phyloP scores from a whole-genome alignment of 2,113 vertebrate species.

The Mugil cephalus region DNA sequence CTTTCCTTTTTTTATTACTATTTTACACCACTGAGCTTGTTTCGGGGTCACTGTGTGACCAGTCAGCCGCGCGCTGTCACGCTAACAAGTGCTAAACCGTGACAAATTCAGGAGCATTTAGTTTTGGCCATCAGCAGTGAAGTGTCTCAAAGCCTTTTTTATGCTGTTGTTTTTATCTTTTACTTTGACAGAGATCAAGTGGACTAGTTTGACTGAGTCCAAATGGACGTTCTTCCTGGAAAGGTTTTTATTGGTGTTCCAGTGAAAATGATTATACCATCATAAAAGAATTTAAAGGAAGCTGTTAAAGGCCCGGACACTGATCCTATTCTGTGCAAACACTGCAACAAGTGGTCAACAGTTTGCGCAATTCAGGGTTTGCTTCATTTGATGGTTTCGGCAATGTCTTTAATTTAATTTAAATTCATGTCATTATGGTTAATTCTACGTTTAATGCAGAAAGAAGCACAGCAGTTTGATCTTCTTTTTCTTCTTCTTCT shows the following conservation, averaged over 20 bases:
- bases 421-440: not conserved
- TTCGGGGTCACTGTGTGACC: conserved; percentile 45
- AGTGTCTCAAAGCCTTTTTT: conserved; percentile 33
- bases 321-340: conserved; percentile 15
- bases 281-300: conserved; percentile 18
- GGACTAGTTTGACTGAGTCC: conserved; percentile 6
- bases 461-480: not conserved
- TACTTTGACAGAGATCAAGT: conserved; percentile 43
- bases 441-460: no score
- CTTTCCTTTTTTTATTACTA: conserved; percentile 11
- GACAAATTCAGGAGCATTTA: conserved; percentile 45
- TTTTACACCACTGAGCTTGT: conserved; percentile 44
- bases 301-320: conserved; percentile 5
- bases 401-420: conserved; percentile 1
- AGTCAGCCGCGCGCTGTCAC: conserved; percentile 43
- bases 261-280: conserved; percentile 35
- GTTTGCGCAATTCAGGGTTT: not conserved
- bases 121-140: conserved; percentile 25
- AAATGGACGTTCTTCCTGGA: conserved; percentile 42
- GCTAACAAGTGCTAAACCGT: conserved; percentile 49
- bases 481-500: not conserved
- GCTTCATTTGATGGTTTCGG: not conserved
- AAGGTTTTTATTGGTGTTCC: conserved; percentile 31
- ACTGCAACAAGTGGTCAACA: not conserved
- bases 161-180: conserved; percentile 34